Evolutionary conservation across 2,113 vertebrate genomes (phyloP).

Genomic region (Engystomops pustulosus): DNA sequence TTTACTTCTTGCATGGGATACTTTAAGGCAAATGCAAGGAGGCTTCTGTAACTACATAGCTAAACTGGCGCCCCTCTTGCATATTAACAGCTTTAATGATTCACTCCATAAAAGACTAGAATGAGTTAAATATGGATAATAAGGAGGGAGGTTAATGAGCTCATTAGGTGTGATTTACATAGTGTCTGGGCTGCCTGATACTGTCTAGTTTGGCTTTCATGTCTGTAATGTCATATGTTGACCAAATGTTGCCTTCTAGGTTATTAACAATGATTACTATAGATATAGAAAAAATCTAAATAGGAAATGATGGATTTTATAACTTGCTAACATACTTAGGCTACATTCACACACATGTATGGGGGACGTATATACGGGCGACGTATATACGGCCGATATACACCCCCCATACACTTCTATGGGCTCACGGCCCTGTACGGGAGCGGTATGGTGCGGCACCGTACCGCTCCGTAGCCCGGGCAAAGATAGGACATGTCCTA

Average conservation of each 20-base stretch:
- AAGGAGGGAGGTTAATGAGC: conserved; percentile 10
- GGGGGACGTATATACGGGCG: too few relatives aligned
- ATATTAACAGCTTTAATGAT: conserved; percentile 10
- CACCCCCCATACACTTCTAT: too few relatives aligned
- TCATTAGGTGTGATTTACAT: conserved; percentile 33
- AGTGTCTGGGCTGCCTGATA: conserved; percentile 23
- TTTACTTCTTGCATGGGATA: background rate
- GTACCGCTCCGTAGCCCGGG: too few relatives aligned
- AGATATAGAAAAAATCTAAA: too few relatives aligned
- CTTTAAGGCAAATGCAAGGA: background rate
- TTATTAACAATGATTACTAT: too few relatives aligned
- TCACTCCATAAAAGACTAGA: background rate
- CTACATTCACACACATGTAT: too few relatives aligned
- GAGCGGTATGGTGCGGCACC: too few relatives aligned
- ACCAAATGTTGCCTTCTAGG: background rate
- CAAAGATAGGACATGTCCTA: too few relatives aligned
- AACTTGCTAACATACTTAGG: too few relatives aligned
- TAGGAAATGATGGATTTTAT: too few relatives aligned
- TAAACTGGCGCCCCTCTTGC: background rate
- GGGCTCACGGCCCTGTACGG: too few relatives aligned
- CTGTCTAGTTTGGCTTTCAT: background rate
- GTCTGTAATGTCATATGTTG: background rate
- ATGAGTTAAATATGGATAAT: conserved; percentile 26
- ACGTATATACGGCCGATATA: too few relatives aligned
- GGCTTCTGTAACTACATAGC: background rate